These are phyloP conservation scores for Habropoda laboriosa DNA, from an alignment of 1,140 invertebrate genomes.

Conservation along the genomic window DNA sequence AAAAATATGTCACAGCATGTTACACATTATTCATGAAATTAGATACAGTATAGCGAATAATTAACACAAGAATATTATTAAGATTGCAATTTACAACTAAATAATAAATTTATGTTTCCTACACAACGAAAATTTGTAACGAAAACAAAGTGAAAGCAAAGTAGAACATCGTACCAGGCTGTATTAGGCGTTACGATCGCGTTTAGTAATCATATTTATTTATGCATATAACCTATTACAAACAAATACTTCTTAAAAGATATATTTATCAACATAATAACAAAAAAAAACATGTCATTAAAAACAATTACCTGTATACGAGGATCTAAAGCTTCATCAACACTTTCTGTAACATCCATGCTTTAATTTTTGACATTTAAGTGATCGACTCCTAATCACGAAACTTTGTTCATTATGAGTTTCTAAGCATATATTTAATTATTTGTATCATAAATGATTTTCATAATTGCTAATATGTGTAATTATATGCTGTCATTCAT, in stretches of 20 bases:
- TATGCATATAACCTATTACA: slow-evolving; percentile 35
- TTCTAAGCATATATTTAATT: not conserved
- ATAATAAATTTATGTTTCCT: not conserved
- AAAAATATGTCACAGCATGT: not conserved
- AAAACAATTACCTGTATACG: slow-evolving; percentile 77
- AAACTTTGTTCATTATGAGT: not conserved
- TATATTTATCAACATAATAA: not conserved
- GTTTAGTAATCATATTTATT: slow-evolving; percentile 12
- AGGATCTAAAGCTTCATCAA: slow-evolving; percentile 78
- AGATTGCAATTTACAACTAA: not conserved
- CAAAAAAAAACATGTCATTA: not conserved
- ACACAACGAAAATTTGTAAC: not conserved
- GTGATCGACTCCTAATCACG: not conserved
- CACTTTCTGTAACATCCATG: slow-evolving; percentile 79
- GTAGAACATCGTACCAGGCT: slow-evolving; percentile 76
- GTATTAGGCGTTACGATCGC: slow-evolving; percentile 67
- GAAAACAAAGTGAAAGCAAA: slow-evolving; percentile 69
- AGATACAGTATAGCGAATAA: not conserved
- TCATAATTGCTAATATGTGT: not conserved
- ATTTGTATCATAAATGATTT: not conserved
- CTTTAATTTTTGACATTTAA: slow-evolving; percentile 73
- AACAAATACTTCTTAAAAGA: not conserved
- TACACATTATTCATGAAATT: slow-evolving; percentile 16
- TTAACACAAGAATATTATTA: not conserved
- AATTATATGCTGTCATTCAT: slow-evolving; percentile 10